A percentile compares a stretch with the other conserved stretches of the same genome.
phyloP scores from a whole-genome alignment of 2,888 invertebrate genomes.

The Heteropelma amictum region DNA sequence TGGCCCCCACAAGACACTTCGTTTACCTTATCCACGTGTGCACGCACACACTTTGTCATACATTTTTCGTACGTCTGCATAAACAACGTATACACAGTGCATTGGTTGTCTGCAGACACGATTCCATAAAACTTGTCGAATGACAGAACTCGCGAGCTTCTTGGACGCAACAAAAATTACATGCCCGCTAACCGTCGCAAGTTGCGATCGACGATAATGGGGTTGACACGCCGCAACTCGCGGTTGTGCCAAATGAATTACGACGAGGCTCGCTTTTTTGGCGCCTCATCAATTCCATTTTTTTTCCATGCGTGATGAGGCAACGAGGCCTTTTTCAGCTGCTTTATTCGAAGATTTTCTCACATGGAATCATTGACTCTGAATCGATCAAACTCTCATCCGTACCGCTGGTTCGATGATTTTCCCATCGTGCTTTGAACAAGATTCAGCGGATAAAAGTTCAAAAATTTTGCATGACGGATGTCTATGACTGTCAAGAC shows the following conservation, averaged over 20 bases:
- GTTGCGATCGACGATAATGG: conserved; percentile 52
- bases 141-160: conserved; percentile 45
- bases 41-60: neutral
- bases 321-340: conserved; percentile 12
- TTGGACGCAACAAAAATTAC: conserved; percentile 44
- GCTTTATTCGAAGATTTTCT: no score
- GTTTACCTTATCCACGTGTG: conserved; percentile 54
- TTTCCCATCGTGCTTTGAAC: no score
- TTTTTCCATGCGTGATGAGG: conserved; percentile 16
- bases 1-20: conserved; percentile 55
- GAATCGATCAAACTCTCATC: no score
- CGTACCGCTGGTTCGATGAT: no score
- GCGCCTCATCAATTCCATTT: conserved; percentile 55
- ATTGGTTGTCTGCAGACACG: no score
- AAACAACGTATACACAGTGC: conserved; percentile 10
- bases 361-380: no score
- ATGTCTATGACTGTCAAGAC: no score
- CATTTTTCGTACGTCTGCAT: neutral
- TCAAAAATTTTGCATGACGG: no score
- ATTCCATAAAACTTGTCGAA: conserved; percentile 50
- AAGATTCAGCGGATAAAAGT: no score
- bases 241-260: conserved; percentile 28
- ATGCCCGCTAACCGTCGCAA: conserved; percentile 49
- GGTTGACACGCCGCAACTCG: conserved; percentile 38
- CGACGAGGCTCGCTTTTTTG: conserved; percentile 31